Evolutionary conservation across 1,140 invertebrate species (phyloP), one percentile per base, ranked within the genome.

Genomic region (Dolichoris vasculosae): DNA sequence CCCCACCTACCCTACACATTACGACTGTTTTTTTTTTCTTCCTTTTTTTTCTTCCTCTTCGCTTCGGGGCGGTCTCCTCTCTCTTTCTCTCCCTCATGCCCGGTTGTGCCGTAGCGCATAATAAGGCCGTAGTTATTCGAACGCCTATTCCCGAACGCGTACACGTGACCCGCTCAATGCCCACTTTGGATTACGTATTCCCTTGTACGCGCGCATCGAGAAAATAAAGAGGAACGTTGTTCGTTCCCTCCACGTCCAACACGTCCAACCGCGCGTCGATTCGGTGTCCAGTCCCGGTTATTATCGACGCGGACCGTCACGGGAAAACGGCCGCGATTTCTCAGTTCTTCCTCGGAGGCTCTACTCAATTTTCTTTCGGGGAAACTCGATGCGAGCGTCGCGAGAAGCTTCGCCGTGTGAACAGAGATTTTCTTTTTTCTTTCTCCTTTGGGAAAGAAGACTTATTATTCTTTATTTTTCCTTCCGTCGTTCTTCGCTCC

Each of bases 111-210:
- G 35, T 71, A 35, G 23, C 38, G 59, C 59, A 80, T 80, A 80
- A 80, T 80, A 80, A 80, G 78, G 55, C 78, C 32, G 51, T 79
- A 35, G 35, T 64, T 80, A 80, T 80, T 64, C 59, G 17, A 64
- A 40, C 40, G 55, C 59, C 40, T 67, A 59, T 63, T 79, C 35
- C 17, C 32, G 32, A 55, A 59, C 77, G 51, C 8, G 38, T 13
- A 80, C 78, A 67, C 59, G 78, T 80, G 78, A 80, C 59, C 78
- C 78, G 32, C 38, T 80, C 35, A 64, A 80, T 46, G 38, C 38
- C 59, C 59, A 67, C 38, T 67, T 46, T 4, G 59, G 32, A 59
- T 78, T 78, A 59, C 32, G 76, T 59, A 63, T 63, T 59, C 76
- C 43, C 30, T 46, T 17, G 26, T 51, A 48, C 46, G 76, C 20